Evolutionary conservation across 2,888 invertebrate genomes (phyloP).

Genomic region (Cheilosia scutellata): DNA sequence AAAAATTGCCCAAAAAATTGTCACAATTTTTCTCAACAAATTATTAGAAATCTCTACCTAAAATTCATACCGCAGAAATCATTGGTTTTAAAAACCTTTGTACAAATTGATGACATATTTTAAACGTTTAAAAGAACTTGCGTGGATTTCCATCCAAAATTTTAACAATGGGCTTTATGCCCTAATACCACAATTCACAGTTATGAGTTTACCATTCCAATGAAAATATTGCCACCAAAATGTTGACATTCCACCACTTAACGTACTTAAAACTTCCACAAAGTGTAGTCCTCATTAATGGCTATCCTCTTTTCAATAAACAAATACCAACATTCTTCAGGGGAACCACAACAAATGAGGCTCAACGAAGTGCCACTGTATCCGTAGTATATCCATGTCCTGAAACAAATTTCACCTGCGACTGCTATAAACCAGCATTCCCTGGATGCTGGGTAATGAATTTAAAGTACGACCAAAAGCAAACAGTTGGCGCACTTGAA

Average conservation of each 20-base stretch:
- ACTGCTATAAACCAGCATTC: constrained; percentile 15
- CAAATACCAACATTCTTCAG: neutral
- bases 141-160: too few species aligned
- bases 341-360: neutral
- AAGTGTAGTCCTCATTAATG: constrained; percentile 5
- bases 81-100: too few species aligned
- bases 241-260: neutral
- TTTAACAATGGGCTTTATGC: too few species aligned
- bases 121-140: too few species aligned
- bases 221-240: neutral
- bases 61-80: too few species aligned
- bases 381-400: neutral
- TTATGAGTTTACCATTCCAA: neutral
- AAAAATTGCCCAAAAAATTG: too few species aligned
- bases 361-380: neutral
- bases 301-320: constrained; percentile 10
- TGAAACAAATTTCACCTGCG: constrained; percentile 15
- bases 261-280: neutral
- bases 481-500: constrained; percentile 22
- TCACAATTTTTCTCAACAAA: too few species aligned
- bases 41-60: too few species aligned
- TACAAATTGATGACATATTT: too few species aligned
- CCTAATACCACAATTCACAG: too few species aligned
- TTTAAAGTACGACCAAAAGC: constrained; percentile 40
- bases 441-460: constrained; percentile 49